Conservation (phyloP, 2,113 vertebrate genomes). For the Electrona antarctica region DNA sequence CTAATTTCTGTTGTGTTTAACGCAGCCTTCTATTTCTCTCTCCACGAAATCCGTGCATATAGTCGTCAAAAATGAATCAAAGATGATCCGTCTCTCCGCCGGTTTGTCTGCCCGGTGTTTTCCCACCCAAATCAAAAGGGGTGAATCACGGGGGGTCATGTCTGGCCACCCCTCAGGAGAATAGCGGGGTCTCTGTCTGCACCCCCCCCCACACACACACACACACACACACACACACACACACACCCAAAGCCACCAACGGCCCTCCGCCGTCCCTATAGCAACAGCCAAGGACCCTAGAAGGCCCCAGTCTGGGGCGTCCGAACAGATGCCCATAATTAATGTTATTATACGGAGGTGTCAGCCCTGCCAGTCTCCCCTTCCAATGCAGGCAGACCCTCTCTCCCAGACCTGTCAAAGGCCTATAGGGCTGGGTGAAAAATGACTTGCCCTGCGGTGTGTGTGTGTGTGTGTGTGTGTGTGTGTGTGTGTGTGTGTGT, state of each 20-base stretch:
- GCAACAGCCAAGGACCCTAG: conserved; percentile 75
- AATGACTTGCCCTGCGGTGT: conserved; percentile 64
- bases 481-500: conserved; percentile 34
- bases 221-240: background rate
- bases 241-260: conserved; percentile 61
- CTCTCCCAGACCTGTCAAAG: conserved; percentile 73
- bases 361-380: conserved; percentile 69
- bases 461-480: conserved; percentile 32
- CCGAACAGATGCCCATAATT: conserved; percentile 80
- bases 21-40: conserved; percentile 10
- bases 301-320: conserved; percentile 74
- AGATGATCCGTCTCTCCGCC: conserved; percentile 51
- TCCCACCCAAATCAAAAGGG: conserved; percentile 78
- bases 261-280: conserved; percentile 76
- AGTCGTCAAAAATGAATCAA: conserved; percentile 36
- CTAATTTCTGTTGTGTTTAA: background rate
- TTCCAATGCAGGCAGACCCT: conserved; percentile 59
- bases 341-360: conserved; percentile 74
- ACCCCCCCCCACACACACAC: conserved; percentile 9
- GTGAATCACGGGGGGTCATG: conserved; percentile 71
- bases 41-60: conserved; percentile 27
- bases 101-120: conserved; percentile 57
- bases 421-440: conserved; percentile 67
- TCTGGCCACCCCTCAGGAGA: conserved; percentile 80
- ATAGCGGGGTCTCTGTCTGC: conserved; percentile 74